Conservation (phyloP, 53 echinoderm and acorn worm species). For the Hippasteria phrygiana region DNA sequence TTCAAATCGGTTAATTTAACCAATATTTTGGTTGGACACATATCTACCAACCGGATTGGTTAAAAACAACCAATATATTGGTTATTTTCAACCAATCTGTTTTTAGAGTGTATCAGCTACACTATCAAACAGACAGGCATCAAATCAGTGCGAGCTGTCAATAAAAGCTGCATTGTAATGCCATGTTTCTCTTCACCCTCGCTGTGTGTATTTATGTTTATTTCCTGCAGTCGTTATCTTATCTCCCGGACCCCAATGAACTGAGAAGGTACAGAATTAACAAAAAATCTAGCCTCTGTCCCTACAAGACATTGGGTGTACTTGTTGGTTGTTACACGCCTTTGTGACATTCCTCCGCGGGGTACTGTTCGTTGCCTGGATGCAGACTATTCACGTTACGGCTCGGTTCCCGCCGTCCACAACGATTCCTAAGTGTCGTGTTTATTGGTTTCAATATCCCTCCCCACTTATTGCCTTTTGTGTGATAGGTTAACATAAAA, state of each 20-base stretch:
- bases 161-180: background rate
- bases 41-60: no score
- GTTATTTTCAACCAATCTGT: background rate
- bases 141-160: background rate
- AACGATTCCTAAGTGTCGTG: constrained; percentile 28
- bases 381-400: background rate
- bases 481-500: constrained; percentile 27
- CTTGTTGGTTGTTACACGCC: background rate
- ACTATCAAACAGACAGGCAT: no score
- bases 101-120: no score
- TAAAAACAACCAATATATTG: no score
- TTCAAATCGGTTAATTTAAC: no score
- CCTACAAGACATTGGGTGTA: background rate
- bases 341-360: background rate
- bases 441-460: background rate
- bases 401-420: background rate
- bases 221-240: background rate
- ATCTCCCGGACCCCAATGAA: background rate
- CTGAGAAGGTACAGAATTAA: background rate
- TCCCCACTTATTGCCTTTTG: constrained; percentile 20
- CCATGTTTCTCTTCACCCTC: background rate
- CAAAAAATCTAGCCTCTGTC: background rate
- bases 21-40: no score
- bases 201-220: background rate
- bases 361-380: background rate